Evolutionary conservation across 2,113 vertebrate species (phyloP), one percentile per base, ranked within the genome.

Genomic region (Aspiorhynchus laticeps): DNA sequence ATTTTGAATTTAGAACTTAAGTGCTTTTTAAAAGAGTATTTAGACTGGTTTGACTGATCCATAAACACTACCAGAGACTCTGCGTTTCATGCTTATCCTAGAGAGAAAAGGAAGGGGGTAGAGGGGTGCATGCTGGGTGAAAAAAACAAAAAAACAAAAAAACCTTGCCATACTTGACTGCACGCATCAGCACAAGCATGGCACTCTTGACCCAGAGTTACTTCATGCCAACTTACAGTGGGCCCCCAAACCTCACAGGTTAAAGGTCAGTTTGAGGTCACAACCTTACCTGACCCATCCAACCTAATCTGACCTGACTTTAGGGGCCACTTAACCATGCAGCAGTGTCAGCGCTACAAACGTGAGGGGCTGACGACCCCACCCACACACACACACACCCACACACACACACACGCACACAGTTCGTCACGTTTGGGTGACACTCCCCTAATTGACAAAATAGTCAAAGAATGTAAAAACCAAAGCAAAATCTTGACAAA

Each of bases 171-270:
- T 96, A 94, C 92, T 95, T 95, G 91, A 93, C 90, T 92, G 94
- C 91, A 87, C 80, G 90, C 88, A 86, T 91, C 91, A 91, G 93
- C 90, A 93, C 93, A 95, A 95, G 94, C 94, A 95, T 95, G 94
- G 93, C 93, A 90, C 90, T 94, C 90, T 94, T 88, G 89, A 91
- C 92, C 95, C 92, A 93, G 90, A 93, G 90, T 94, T 93, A 95
- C 94, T 94, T 92, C 95, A 96, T 95, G 95, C 94, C 84, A 93
- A 93, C 91, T 93, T 93, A 94, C 91, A 91, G 91, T 92, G 92
- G 92, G 90, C 87, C 79, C 79, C 87, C 90, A 91, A 87, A 93
- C 90, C 93, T 90, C 0, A 92, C 86, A 17, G 90, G 92, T 92
- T 74, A 85, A 80, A 93, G 91, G 92, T 93, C 91, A 93, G 79